Percentiles rank a stretch among this genome's conserved stretches.
These are phyloP conservation scores for Bubalus kerabau DNA, from an alignment of 2,113 vertebrate genomes.

Conservation along the genomic window DNA sequence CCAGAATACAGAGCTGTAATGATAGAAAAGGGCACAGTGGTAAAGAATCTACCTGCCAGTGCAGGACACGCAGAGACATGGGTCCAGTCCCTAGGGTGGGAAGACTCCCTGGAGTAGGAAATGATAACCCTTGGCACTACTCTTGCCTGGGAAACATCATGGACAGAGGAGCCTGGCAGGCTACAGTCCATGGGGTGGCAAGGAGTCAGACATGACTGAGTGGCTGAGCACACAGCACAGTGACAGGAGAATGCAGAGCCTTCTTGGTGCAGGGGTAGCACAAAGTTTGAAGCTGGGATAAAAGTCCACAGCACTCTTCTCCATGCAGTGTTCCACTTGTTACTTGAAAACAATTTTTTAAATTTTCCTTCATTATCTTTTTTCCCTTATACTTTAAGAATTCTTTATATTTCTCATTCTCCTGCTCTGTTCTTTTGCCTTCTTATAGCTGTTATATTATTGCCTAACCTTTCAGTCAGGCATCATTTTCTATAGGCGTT, in stretches of 20 bases:
- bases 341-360: neutral
- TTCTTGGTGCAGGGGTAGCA: neutral
- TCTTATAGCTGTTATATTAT: neutral
- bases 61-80: accelerated
- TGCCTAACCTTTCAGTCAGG: neutral
- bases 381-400: neutral
- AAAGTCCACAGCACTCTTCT: neutral
- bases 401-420: neutral
- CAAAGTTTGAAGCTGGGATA: neutral
- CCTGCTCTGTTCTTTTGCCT: neutral
- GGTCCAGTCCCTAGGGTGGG: neutral
- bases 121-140: neutral
- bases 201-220: neutral
- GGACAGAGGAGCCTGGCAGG: neutral
- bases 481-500: neutral
- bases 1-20: neutral
- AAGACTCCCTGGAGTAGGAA: neutral
- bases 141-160: neutral
- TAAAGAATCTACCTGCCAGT: neutral
- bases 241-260: neutral
- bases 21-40: neutral
- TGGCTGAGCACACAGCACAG: neutral
- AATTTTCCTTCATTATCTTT: neutral
- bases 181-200: neutral
- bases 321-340: neutral